These are phyloP conservation scores for Mastomys natalensis DNA, from an alignment of 2,113 vertebrate species.

Conservation along the genomic window DNA sequence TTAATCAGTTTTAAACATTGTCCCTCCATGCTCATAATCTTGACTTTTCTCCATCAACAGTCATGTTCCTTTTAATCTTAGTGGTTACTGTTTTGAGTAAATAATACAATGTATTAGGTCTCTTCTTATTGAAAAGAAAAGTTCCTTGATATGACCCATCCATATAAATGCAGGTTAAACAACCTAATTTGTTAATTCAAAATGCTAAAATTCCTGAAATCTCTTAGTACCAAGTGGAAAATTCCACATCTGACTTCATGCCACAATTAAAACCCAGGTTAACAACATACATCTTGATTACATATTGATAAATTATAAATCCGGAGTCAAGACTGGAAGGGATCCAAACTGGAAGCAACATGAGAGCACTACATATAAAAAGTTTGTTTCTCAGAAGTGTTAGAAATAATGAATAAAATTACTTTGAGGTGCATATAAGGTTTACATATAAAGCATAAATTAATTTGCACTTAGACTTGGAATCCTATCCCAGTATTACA, in stretches of 20 bases:
- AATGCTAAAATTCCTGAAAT: not conserved
- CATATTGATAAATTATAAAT: not conserved
- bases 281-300: not conserved
- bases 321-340: not conserved
- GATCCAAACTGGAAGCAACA: too few species aligned
- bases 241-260: not conserved
- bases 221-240: not conserved
- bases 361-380: not conserved
- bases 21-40: not conserved
- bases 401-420: not conserved
- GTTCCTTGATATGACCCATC: not conserved
- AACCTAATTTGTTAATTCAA: not conserved
- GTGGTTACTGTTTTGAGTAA: not conserved
- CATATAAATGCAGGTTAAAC: not conserved
- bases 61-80: not conserved
- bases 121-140: not conserved
- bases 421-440: not conserved
- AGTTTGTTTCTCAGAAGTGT: not conserved
- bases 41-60: not conserved
- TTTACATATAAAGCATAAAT: not conserved
- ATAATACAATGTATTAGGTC: not conserved
- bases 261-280: not conserved
- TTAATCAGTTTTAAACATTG: not conserved
- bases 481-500: not conserved
- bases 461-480: not conserved